Evolutionary conservation across 2,113 vertebrate genomes (phyloP), one percentile per base, ranked within the genome.

Genomic region (Ochotona princeps): DNA sequence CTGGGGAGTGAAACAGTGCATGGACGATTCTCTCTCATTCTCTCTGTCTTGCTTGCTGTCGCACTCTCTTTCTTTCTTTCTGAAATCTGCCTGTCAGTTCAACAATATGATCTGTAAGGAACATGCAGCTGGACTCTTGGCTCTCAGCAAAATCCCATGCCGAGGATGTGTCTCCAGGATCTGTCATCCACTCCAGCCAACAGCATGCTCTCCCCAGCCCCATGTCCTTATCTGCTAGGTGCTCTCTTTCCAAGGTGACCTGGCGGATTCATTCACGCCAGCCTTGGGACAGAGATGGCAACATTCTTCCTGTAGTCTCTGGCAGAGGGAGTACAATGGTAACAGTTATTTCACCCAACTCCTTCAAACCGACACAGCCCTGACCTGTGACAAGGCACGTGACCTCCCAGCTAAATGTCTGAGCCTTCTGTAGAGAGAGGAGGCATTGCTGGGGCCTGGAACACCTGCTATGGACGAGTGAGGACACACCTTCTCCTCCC

Each of bases 371-470:
- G 87, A 87, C 14, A 73, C n/a, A 81, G 28, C 44, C 28, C 51
- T 44, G 57, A 12, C 38, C 85, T 84, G 82, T 30, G 81, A 54
- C 47, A 73, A n/a, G 49, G 13, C 12, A 65, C 18, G 23, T 38
- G 17, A 83, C 79, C 93, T 90, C 32, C 32, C n/a, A 96, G 35
- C 3, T 83, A 47, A 67, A 85, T 66, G 5, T n/a, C 65, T 82
- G 30, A 66, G 65, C 13, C 38, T 18, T 94, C 76, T 81, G 61
- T 18, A 83, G 60, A 1, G 88, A 79, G 35, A 66, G 26, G 49
- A 87, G 91, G 30, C 26, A 67, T 3, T 83, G 30, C 9, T 79
- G 8, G 7, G 21, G 47, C 21, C 49, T 88, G 8, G 44, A 69
- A 91, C n/a, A 88, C 10, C 11, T 23, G 26, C 47, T 86, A 10